A percentile compares a stretch with the other conserved stretches of the same genome.
These are phyloP conservation scores for Flexamia atlantica DNA, from an alignment of 2,888 invertebrate species.

Conservation along the genomic window DNA sequence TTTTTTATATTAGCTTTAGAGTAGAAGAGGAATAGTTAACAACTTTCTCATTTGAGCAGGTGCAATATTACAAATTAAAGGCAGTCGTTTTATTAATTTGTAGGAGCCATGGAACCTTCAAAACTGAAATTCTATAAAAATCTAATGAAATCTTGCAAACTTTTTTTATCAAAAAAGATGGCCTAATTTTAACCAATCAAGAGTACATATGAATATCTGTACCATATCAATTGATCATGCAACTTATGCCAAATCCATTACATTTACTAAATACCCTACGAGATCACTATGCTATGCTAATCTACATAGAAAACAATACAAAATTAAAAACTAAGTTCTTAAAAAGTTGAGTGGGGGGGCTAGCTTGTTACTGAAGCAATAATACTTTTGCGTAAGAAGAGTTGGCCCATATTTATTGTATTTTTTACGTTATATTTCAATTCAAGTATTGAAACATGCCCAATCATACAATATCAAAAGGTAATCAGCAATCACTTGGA, in stretches of 20 bases:
- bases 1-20: neutral
- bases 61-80: neutral
- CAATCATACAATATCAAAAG: no score
- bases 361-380: neutral
- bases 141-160: neutral
- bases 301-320: constrained; percentile 53
- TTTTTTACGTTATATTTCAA: no score
- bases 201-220: neutral
- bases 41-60: neutral
- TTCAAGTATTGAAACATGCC: no score
- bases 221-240: constrained; percentile 7
- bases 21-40: no score
- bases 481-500: no score
- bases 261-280: constrained; percentile 36
- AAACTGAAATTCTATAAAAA: neutral
- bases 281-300: constrained; percentile 49
- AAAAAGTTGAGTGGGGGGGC: neutral
- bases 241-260: constrained; percentile 19
- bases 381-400: neutral
- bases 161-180: no score
- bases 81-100: neutral
- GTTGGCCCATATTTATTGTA: no score
- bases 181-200: no score
- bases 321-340: constrained; percentile 44
- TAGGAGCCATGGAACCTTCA: neutral